Percentiles rank a stretch among this genome's conserved stretches.
phyloP scores from a whole-genome alignment of 2,797 vertebrate genomes.

The Crypturellus tataupa region DNA sequence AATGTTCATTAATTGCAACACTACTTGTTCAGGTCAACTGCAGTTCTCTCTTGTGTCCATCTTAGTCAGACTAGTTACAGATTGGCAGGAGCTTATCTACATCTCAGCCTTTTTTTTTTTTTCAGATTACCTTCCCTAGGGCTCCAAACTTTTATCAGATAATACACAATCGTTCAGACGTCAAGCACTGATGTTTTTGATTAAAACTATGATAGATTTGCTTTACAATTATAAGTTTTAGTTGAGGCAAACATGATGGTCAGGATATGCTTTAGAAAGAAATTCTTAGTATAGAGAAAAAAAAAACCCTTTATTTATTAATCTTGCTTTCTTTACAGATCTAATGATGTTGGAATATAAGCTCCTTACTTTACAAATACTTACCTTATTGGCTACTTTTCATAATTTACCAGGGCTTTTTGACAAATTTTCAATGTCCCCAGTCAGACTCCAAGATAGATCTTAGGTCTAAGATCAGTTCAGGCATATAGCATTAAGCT shows the following conservation, averaged over 20 bases:
- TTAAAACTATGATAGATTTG: constrained; percentile 2
- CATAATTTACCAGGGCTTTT: neutral
- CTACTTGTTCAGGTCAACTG: neutral
- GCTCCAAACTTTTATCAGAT: constrained; percentile 39
- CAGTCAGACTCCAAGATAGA: neutral
- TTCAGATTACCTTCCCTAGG: constrained; percentile 50
- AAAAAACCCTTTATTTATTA: neutral
- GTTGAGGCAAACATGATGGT: constrained; percentile 18
- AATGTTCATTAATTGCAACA: constrained; percentile 40
- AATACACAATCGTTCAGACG: constrained; percentile 48
- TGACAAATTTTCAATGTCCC: neutral
- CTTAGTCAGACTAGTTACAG: constrained; percentile 12
- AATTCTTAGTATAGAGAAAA: neutral
- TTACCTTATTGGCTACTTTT: neutral
- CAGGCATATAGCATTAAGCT: fast-evolving
- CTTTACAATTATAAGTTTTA: constrained; percentile 4
- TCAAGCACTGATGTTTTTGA: constrained; percentile 51
- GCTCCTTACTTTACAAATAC: neutral
- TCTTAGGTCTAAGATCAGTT: neutral
- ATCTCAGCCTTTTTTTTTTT: neutral
- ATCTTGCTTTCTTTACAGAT: constrained; percentile 1
- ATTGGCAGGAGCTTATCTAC: constrained; percentile 19
- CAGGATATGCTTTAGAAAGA: neutral
- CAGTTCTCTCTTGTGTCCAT: neutral
- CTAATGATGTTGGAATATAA: constrained; percentile 13